These are phyloP conservation scores for Drosophila pegasa DNA, from an alignment of 2,888 invertebrate genomes.

Conservation along the genomic window DNA sequence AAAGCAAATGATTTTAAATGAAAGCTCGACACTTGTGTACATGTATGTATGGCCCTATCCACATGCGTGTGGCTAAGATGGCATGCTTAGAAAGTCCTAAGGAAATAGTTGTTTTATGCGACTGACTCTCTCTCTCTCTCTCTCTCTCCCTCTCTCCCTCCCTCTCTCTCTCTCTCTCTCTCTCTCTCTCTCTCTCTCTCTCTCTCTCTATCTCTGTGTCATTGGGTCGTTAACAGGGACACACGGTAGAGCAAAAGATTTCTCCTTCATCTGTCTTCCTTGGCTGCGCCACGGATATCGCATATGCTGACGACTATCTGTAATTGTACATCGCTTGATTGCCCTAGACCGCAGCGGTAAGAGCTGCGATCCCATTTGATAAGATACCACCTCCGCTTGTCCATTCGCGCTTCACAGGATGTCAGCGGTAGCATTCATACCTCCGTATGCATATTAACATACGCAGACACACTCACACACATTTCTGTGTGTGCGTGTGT, in stretches of 20 bases:
- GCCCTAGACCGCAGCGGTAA: slow-evolving; percentile 1
- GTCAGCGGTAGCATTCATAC: slow-evolving; percentile 1
- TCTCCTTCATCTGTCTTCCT: slow-evolving; percentile 55
- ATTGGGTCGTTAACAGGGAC: too few species aligned
- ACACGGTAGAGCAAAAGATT: background rate
- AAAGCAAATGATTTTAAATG: background rate
- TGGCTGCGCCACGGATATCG: slow-evolving; percentile 22
- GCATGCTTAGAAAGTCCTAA: too few species aligned
- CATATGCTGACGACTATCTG: slow-evolving; percentile 68
- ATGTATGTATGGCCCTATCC: too few species aligned
- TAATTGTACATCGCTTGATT: slow-evolving; percentile 74
- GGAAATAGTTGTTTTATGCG: too few species aligned
- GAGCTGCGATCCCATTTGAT: slow-evolving; percentile 51
- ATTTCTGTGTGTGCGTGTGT: slow-evolving; percentile 1
- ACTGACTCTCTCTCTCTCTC: too few species aligned
- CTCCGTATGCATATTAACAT: slow-evolving; percentile 14
- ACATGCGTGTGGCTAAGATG: too few species aligned
- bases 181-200: too few species aligned
- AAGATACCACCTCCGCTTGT: slow-evolving; percentile 20
- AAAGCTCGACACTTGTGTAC: background rate
- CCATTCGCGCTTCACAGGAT: slow-evolving; percentile 1
- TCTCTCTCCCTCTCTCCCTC: too few species aligned
- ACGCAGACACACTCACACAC: background rate
- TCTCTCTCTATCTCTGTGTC: too few species aligned
- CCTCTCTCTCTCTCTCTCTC: too few species aligned